These are phyloP conservation scores for Trypoxylus dichotomus DNA, from an alignment of 1,140 invertebrate species.

Conservation along the genomic window DNA sequence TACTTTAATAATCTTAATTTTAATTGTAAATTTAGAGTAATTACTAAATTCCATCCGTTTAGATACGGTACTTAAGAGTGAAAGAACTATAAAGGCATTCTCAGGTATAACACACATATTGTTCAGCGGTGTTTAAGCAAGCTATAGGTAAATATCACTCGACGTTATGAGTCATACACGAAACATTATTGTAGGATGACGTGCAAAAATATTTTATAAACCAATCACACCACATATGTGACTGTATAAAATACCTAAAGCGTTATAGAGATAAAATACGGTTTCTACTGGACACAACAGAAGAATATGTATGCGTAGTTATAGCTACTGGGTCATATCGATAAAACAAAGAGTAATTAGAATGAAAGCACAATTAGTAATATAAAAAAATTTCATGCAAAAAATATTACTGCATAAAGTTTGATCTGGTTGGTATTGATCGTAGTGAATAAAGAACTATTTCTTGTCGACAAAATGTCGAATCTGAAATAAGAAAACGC, in stretches of 20 bases:
- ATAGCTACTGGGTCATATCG: too few species aligned
- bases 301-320: too few species aligned
- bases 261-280: background rate
- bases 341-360: too few species aligned
- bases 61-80: background rate
- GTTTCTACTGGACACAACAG: background rate
- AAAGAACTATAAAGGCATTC: background rate
- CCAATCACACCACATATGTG: background rate
- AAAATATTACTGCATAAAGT: too few species aligned
- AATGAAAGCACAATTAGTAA: too few species aligned
- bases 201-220: background rate
- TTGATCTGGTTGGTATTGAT: too few species aligned
- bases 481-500: too few species aligned
- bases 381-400: too few species aligned
- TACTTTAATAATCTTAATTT: background rate
- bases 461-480: too few species aligned
- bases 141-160: background rate
- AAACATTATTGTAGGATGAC: conserved; percentile 16
- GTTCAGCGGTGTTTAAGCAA: background rate
- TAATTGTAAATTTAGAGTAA: background rate
- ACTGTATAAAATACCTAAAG: background rate
- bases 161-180: background rate
- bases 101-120: background rate
- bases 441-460: too few species aligned
- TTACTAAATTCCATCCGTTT: background rate